Evolutionary conservation across 2,113 vertebrate species (phyloP).

Genomic region (Acrocephalus kingi): DNA sequence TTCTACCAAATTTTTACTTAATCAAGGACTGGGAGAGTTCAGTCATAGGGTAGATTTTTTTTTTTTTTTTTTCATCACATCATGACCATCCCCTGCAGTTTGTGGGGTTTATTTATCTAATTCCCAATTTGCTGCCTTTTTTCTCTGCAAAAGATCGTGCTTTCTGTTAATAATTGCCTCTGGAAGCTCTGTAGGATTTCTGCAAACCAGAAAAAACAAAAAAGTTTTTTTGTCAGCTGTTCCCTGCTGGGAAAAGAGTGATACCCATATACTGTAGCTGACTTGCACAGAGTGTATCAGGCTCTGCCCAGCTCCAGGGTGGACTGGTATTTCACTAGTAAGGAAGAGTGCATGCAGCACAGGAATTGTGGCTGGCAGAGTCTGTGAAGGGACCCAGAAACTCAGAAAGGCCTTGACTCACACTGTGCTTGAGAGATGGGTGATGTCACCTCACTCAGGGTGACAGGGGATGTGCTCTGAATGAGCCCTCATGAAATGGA

Average conservation of each 20-base stretch:
- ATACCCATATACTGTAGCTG: neutral
- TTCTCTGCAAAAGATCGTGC: fast-evolving
- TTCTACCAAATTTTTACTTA: neutral
- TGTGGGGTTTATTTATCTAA: neutral
- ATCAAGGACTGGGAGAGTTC: neutral
- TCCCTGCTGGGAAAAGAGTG: neutral
- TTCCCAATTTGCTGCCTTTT: neutral
- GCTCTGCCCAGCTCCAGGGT: neutral
- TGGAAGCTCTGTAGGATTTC: neutral
- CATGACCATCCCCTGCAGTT: fast-evolving
- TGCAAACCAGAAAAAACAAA: too few relatives aligned
- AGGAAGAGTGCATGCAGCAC: neutral
- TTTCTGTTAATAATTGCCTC: neutral
- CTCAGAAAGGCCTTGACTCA: neutral
- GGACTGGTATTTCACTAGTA: neutral
- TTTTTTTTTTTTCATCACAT: neutral
- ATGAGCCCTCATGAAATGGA: neutral
- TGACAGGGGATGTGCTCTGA: neutral
- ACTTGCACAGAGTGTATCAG: too few relatives aligned
- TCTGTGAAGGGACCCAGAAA: neutral
- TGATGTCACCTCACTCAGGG: neutral
- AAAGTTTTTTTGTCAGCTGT: neutral
- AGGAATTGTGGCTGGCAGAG: neutral
- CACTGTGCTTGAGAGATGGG: neutral
- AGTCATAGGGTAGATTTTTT: fast-evolving